Percentiles rank a stretch among this genome's conserved stretches.
phyloP scores from a whole-genome alignment of 1,140 invertebrate genomes.

The Tribolium madens region DNA sequence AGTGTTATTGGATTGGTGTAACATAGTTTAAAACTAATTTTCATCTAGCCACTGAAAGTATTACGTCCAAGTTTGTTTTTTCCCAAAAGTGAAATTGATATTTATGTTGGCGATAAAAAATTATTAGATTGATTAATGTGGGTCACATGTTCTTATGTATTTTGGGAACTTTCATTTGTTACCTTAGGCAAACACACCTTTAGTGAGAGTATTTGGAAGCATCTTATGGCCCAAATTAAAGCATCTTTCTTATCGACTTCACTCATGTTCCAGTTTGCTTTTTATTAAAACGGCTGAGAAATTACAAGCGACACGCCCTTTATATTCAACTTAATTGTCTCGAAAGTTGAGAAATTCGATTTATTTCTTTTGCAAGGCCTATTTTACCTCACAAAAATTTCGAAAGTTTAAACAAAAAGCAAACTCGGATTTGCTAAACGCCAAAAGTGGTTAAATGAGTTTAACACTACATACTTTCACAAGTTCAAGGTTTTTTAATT shows the following conservation, averaged over 20 bases:
- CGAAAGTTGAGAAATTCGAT: constrained; percentile 29
- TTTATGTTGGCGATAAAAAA: not conserved
- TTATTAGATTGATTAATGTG: constrained; percentile 18
- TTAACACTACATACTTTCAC: not conserved
- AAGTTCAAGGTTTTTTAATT: not conserved
- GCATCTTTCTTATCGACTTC: constrained; percentile 10
- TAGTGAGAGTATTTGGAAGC: constrained; percentile 24
- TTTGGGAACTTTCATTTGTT: constrained; percentile 34
- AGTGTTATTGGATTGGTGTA: not conserved
- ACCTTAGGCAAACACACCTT: constrained; percentile 18
- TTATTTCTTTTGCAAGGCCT: constrained; percentile 1
- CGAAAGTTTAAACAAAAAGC: not conserved
- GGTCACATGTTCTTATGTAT: constrained; percentile 19
- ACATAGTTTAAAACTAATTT: not conserved
- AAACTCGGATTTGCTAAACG: not conserved
- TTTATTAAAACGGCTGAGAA: constrained; percentile 6
- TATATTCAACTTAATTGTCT: constrained; percentile 16
- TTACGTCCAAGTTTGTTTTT: not conserved
- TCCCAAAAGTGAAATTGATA: constrained; percentile 13
- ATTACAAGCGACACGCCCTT: constrained; percentile 18
- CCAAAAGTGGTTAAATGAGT: not conserved
- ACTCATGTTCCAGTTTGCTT: not conserved
- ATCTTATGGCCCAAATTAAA: constrained; percentile 38
- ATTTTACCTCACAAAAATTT: not conserved
- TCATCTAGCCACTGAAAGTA: not conserved